Percentiles rank a stretch among this genome's conserved stretches.
Evolutionary conservation across 2,888 invertebrate species (phyloP).

Genomic region (Ormyrus rosae): DNA sequence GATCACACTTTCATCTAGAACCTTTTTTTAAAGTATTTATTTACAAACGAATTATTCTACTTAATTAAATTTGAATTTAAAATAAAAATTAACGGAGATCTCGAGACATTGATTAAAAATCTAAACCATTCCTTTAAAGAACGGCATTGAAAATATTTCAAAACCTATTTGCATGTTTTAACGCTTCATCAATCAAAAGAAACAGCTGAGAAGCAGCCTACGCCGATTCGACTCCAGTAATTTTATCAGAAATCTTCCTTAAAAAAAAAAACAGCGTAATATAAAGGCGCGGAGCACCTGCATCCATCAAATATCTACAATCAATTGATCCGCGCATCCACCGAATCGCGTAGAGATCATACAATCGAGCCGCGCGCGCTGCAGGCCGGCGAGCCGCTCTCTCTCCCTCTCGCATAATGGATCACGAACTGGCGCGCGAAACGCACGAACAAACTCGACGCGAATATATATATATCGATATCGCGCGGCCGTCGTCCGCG

Average conservation of each 20-base stretch:
- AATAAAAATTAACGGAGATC: too few species aligned
- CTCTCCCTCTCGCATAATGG: neutral
- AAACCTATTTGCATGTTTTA: too few species aligned
- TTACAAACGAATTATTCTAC: too few species aligned
- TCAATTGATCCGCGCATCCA: slow-evolving; percentile 6
- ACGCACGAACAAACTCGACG: slow-evolving; percentile 7
- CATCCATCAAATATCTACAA: neutral
- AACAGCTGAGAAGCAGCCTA: too few species aligned
- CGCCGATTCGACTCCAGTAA: too few species aligned
- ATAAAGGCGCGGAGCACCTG: neutral
- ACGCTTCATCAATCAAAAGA: too few species aligned
- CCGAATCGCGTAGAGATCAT: neutral
- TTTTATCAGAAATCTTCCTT: too few species aligned
- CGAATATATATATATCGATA: neutral
- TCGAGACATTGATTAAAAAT: too few species aligned
- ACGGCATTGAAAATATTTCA: too few species aligned
- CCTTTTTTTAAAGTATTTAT: neutral
- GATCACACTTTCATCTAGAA: too few species aligned
- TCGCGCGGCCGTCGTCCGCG: neutral
- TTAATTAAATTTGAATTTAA: too few species aligned
- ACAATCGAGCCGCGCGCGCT: neutral
- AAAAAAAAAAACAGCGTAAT: neutral
- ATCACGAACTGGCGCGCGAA: slow-evolving; percentile 8
- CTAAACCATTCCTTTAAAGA: too few species aligned
- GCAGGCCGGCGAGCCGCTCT: neutral